Evolutionary conservation across 2,113 vertebrate species (phyloP).

Genomic region (Garra rufa): DNA sequence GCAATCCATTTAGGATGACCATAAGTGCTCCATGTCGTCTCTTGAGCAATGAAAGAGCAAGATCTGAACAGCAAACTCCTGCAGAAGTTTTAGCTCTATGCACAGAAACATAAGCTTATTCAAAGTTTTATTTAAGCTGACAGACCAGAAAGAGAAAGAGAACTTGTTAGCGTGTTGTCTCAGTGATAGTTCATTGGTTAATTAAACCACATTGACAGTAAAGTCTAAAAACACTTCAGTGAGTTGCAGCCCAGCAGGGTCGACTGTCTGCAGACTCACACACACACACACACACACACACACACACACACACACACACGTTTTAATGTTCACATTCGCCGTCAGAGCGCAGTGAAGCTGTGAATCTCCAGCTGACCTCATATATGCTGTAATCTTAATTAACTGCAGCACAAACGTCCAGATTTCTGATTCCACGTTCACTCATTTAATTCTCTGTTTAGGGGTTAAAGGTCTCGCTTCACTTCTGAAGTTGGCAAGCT

Average conservation of each 20-base stretch:
- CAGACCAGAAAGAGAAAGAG: conserved; percentile 14
- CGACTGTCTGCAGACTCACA: neutral
- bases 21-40: neutral
- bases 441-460: neutral
- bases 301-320: no score
- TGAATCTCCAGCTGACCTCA: conserved; percentile 12
- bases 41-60: neutral
- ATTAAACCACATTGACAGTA: conserved; percentile 22
- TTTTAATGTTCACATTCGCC: neutral
- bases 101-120: conserved; percentile 1
- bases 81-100: neutral
- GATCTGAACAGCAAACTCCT: neutral
- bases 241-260: neutral
- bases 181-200: conserved; percentile 17
- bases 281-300: no score
- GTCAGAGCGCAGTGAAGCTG: neutral
- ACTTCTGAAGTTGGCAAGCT: neutral
- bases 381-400: neutral
- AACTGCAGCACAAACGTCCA: neutral
- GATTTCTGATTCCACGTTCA: neutral
- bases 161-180: conserved; percentile 12
- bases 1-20: neutral
- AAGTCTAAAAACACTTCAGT: neutral
- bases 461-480: neutral
- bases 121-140: neutral